These are phyloP conservation scores for Ctenopoma kingsleyae DNA, from an alignment of 2,797 vertebrate species.

Conservation along the genomic window DNA sequence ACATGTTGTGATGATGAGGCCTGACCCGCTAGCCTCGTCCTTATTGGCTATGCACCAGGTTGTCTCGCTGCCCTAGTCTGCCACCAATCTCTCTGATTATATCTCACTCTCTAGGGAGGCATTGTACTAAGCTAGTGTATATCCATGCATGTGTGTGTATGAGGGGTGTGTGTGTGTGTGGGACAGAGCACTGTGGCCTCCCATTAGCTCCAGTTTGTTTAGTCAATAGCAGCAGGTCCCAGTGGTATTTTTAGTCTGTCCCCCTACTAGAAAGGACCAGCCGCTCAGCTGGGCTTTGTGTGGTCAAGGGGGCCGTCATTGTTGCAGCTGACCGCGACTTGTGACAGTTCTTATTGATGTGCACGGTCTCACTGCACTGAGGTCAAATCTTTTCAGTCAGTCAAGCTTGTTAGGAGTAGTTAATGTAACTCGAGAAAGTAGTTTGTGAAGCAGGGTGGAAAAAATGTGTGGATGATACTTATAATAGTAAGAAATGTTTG, in stretches of 20 bases:
- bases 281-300: conserved; percentile 66
- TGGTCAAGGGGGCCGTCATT: conserved; percentile 53
- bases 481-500: not conserved
- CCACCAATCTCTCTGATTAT: conserved; percentile 83
- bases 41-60: conserved; percentile 69
- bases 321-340: conserved; percentile 52
- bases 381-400: conserved; percentile 23
- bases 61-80: conserved; percentile 61
- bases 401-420: conserved; percentile 36
- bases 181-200: conserved; percentile 61
- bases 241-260: conserved; percentile 75
- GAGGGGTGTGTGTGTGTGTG: conserved; percentile 28
- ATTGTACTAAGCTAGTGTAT: conserved; percentile 53
- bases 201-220: conserved; percentile 85
- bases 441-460: not conserved
- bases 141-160: conserved; percentile 18
- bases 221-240: conserved; percentile 82
- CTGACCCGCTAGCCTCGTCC: conserved; percentile 72
- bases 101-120: conserved; percentile 81
- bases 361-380: conserved; percentile 36
- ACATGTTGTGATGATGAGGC: conserved; percentile 76
- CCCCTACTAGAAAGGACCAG: conserved; percentile 59
- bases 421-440: conserved; percentile 7
- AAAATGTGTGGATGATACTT: not conserved
- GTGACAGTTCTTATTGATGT: conserved; percentile 57